These are phyloP conservation scores for Drosophila monieri DNA, from an alignment of 2,888 invertebrate species.

Conservation along the genomic window DNA sequence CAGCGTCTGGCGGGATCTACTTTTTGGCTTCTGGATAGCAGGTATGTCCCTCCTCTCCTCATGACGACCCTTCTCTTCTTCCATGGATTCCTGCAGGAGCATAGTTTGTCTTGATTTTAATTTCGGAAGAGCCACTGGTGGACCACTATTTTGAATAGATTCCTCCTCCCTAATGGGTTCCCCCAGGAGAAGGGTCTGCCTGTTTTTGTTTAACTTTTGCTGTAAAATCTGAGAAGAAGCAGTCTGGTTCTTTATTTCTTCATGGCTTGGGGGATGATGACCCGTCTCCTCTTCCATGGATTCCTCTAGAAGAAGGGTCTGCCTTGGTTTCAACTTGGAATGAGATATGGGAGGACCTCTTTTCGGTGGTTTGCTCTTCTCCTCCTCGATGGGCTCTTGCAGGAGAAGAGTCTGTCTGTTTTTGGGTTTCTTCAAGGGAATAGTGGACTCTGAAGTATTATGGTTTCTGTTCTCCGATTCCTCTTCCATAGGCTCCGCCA, in stretches of 20 bases:
- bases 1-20: background rate
- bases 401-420: background rate
- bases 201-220: background rate
- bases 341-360: background rate
- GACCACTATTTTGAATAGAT: background rate
- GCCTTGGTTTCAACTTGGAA: background rate
- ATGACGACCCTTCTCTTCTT: background rate
- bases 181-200: background rate
- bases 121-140: background rate
- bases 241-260: background rate
- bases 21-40: background rate
- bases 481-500: background rate
- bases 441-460: background rate
- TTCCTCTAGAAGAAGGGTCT: constrained; percentile 7
- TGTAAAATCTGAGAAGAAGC: background rate
- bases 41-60: background rate
- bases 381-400: constrained; percentile 6
- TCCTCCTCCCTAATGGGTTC: background rate
- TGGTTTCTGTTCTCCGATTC: background rate
- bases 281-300: constrained; percentile 18
- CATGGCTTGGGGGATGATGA: background rate
- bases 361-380: background rate
- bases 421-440: background rate
- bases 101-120: background rate
- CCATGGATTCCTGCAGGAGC: constrained; percentile 1